Evolutionary conservation across 2,113 vertebrate genomes (phyloP), one percentile per base, ranked within the genome.

Genomic region (Nestor notabilis): DNA sequence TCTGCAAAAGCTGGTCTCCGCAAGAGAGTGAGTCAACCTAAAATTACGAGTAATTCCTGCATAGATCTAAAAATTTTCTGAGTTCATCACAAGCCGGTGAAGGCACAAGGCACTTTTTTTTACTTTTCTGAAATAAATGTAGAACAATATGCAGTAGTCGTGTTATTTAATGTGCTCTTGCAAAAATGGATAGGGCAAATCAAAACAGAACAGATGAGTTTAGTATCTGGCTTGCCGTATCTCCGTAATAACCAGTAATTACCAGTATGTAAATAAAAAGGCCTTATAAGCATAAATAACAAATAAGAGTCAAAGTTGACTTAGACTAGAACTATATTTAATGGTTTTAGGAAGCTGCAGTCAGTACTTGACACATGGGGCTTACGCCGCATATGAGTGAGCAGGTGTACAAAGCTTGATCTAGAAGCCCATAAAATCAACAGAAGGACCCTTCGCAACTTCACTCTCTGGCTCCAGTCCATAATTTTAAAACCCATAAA

Each of bases 351-450:
- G 80, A 81, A 83, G 60, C 27, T 60, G 21, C 24, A 84, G 66
- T 28, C 2, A 41, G 53, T 31, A 29, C 28, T 50, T 55, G 53
- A 35, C 4, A 2, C 0, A 0, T 7, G 53, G 2, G 2, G 46
- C 50, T 83, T 43, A 11, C 1, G 1, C n/a, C 7, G 9, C 4
- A 2, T 0, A 1, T 53, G 72, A 27, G 50, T 1, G 15, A 65
- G 37, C n/a, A 75, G 64, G 55, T 64, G 35, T 72, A 68, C 37
- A 41, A 44, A 78, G 8, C 43, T 69, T 43, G 10, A 37, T 52
- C 44, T 43, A 33, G 70, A 83, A 70, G 33, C 64, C 28, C 0
- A 2, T 83, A 50, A 58, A 80, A 55, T 11, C 55, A 29, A 17
- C 50, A 55, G 21, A 52, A 89, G 17, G 29, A 35, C 52, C 55